Evolutionary conservation across 2,797 vertebrate species (phyloP), one percentile per base, ranked within the genome.

Genomic region (Phrynocephalus forsythii): DNA sequence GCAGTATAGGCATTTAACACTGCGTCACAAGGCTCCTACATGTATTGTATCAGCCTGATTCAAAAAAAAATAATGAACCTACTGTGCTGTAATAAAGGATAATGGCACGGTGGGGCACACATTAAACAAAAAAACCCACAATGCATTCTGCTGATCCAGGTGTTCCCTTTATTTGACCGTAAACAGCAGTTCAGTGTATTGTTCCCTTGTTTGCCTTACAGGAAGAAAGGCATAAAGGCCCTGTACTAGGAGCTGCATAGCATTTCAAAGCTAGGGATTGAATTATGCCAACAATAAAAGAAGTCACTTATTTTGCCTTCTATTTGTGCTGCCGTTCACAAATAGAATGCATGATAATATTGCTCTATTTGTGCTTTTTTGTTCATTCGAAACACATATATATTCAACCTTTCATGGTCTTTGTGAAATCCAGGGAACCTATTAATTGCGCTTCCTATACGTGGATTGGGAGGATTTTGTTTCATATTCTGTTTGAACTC

Each of bases 141-240:
- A n/a, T 63, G 15, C n/a, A 73, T 86, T 86, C 69, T 86, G 85
- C 85, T 73, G 85, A 81, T 80, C 69, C 79, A 86, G 69, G 69
- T 66, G 69, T 13, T 86, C 68, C 33, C 81, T 86, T 86, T 86
- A 73, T 86, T 86, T 86, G 56, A 16, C 52, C 24, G 66, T 73
- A 86, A 86, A 73, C 78, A 7, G 28, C 52, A 73, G 24, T 86
- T 86, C 78, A 86, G 20, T 1, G 26, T 24, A 81, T 81, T 81
- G 69, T 72, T 86, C 85, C 85, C 85, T 86, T 75, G 79, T 60
- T 69, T 79, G 66, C 33, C 48, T 63, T 48, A 24, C 33, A 72
- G 71, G 79, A 72, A 15, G 24, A 79, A 26, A 81, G 63, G 33
- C 30, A 81, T 18, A 30, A 56, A 63, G 68, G 52, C 68, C 56